A percentile compares a stretch with the other conserved stretches of the same genome.
These are phyloP conservation scores for Eupsilia transversa DNA, from an alignment of 2,888 invertebrate genomes.

Conservation along the genomic window DNA sequence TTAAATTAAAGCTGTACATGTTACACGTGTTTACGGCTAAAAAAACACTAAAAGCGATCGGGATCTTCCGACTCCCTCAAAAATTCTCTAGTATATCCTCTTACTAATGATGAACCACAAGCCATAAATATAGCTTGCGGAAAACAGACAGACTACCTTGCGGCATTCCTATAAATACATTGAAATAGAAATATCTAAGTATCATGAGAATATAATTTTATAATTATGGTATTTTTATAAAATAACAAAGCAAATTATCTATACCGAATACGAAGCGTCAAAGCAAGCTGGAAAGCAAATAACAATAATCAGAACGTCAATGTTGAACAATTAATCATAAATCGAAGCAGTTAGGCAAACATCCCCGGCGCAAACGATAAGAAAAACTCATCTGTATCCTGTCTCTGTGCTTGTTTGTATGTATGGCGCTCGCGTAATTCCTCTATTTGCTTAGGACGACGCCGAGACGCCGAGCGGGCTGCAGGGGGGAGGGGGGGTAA, in stretches of 20 bases:
- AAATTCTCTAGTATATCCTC: too few species aligned
- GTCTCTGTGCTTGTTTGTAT: constrained; percentile 55
- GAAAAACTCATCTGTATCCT: constrained; percentile 56
- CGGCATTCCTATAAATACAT: too few species aligned
- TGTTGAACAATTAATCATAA: constrained; percentile 24
- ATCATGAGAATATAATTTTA: background rate
- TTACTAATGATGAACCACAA: too few species aligned
- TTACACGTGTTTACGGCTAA: too few species aligned
- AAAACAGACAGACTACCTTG: too few species aligned
- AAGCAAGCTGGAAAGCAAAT: constrained; percentile 2
- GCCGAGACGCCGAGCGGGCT: constrained; percentile 21
- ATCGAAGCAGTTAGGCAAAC: constrained; percentile 33
- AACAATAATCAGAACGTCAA: constrained; percentile 28
- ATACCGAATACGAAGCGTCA: background rate
- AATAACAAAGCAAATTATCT: background rate
- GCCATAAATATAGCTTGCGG: too few species aligned
- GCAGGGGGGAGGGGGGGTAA: constrained; percentile 21
- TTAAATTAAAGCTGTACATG: too few species aligned
- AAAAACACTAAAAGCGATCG: too few species aligned
- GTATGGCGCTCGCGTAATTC: constrained; percentile 52
- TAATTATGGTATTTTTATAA: background rate
- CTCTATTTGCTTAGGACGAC: constrained; percentile 63
- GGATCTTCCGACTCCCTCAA: too few species aligned
- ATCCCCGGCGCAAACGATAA: constrained; percentile 45
- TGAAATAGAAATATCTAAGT: background rate